Base-by-base conservation (phyloP, 2,888 invertebrate species). In the Pherbina coryleti region DNA sequence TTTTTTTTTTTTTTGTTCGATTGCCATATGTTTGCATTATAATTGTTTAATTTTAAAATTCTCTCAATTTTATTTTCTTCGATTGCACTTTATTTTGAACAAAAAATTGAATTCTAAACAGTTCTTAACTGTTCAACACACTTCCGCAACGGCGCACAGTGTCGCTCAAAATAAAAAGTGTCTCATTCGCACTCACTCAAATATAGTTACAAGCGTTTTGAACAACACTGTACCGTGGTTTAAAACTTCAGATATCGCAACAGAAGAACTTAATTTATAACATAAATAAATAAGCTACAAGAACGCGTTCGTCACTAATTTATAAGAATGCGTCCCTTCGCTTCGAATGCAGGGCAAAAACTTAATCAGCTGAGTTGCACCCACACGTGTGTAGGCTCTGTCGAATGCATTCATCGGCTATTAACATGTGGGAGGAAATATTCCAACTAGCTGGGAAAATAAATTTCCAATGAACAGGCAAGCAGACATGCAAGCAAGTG, bases 131-230 rank as follows among this genome's bases (percentile, higher is more conserved):
- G 67, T n/a, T n/a, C 76, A 75, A 79, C 78, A 77, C 77, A 82
- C 80, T 82, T 82, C 80, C 80, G 80, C 77, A 81, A 72, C 80
- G 81, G 80, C 81, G 80, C 81, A 79, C 31, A 75, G 69, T 74
- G 76, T 44, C 28, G 37, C 53, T 25, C 71, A 62, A 57, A 34
- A n/a, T n/a, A n/a, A n/a, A 76, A 5, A 4, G 3, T 14, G 37
- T 66, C 37, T 28, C 66, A 66, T 37, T 66, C 66, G 14, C 34
- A 55, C 55, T 55, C 55, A n/a, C 19, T 3, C 55, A 22, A 55
- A n/a, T 19, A n/a, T 5, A 22, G 7, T 55, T 8, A 4, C 14
- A 62, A 44, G 11, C 44, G 14, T 11, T 44, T 44, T 44, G 2
- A 44, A 44, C 44, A 44, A 11, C 11, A 44, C 44, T 44, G 44